Base-by-base conservation (phyloP, 2,888 invertebrate genomes). In the Hypsopygia costalis region DNA sequence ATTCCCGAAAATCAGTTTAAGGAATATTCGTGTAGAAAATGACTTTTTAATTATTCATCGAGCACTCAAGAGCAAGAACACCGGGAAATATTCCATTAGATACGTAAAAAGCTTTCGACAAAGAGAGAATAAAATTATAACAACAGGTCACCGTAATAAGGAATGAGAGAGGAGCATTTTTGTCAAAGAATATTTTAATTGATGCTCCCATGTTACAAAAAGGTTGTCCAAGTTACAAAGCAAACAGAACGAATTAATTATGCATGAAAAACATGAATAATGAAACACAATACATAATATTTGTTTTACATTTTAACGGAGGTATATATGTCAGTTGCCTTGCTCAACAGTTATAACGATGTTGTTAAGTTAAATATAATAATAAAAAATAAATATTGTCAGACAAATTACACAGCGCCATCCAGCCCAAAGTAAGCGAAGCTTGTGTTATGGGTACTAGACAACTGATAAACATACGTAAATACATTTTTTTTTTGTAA, bases 11-110 rank as follows among this genome's bases (percentile, higher is more conserved):
- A 11, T 10, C 4, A 6, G 6, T 25, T 11, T 6, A 10, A 33
- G 27, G 25, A 44, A 47, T 49, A 52, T 44, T 47, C 48, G 44
- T 46, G 41, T 52, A 50, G 45, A 52, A 62, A 62, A 61, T 48
- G 49, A 55, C 55, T 47, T 51, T 56, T 67, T 66, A 64, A 69
- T 70, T 70, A 70, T 70, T 74, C 64, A 70, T 54, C 44, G 46
- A 51, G 54, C 55, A 65, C 58, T 69, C 55, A 41, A 38, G 49
- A 47, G 39, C 33, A 1, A 27, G 12, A 33, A 20, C 16, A 25
- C 8, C 10, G 10, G 54, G 47, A 64, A 62, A 66, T 68, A 67
- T 70, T 67, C 58, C 68, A 71, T 69, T 70, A 68, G 51, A 57
- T 43, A 52, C 49, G 58, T 55, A 61, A 65, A 69, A 62, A 58